Conservation (phyloP, 1,140 invertebrate genomes). For the Battus philenor region DNA sequence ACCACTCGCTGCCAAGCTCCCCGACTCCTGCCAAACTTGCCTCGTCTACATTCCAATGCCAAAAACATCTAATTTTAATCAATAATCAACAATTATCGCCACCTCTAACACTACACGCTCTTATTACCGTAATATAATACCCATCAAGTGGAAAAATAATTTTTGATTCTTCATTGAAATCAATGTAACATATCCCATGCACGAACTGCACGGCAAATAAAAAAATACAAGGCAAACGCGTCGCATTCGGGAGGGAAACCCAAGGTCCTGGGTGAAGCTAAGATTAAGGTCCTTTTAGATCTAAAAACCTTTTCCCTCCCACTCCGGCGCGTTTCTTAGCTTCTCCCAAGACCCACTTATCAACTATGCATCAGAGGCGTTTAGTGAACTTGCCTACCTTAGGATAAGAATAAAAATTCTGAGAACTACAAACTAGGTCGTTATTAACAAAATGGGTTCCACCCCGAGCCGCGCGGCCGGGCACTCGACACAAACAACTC, state of each 20-base stretch:
- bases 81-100: constrained; percentile 74
- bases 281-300: background rate
- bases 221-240: constrained; percentile 46
- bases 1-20: background rate
- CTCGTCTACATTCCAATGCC: constrained; percentile 58
- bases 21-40: constrained; percentile 30
- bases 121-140: constrained; percentile 52
- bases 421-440: constrained; percentile 28
- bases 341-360: background rate
- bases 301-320: constrained; percentile 4
- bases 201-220: constrained; percentile 51
- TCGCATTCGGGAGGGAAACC: constrained; percentile 12
- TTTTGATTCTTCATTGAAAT: constrained; percentile 66
- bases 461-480: constrained; percentile 15
- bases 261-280: background rate
- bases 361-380: constrained; percentile 23
- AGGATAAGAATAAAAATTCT: constrained; percentile 23
- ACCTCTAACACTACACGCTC: constrained; percentile 70
- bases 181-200: constrained; percentile 56
- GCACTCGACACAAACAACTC: constrained; percentile 12
- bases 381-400: constrained; percentile 23
- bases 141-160: constrained; percentile 73
- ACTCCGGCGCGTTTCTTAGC: no score
- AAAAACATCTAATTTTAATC: constrained; percentile 72
- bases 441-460: constrained; percentile 21